Evolutionary conservation across 1,140 invertebrate genomes (phyloP).

Genomic region (Magallana ariakensis): DNA sequence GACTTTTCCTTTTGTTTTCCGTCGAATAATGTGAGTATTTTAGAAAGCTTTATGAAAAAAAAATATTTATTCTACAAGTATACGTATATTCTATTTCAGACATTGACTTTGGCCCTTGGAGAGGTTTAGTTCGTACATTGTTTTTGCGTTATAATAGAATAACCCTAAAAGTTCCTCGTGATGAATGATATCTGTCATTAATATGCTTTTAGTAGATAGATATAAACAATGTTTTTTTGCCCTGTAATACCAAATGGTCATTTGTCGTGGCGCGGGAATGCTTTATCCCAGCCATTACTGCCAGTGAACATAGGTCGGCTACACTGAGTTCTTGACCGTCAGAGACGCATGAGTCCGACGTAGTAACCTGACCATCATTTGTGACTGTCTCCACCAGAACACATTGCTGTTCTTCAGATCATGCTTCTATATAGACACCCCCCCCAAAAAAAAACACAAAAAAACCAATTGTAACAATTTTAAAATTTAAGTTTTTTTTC

Average conservation of each 20-base stretch:
- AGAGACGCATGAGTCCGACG: background rate
- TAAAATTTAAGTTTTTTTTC: too few relatives aligned
- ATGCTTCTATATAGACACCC: too few relatives aligned
- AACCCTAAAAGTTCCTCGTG: background rate
- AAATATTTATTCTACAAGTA: too few relatives aligned
- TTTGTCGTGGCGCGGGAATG: background rate
- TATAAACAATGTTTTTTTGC: background rate
- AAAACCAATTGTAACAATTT: too few relatives aligned
- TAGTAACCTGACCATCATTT: background rate
- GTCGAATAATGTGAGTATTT: conserved; percentile 27
- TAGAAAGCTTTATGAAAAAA: too few relatives aligned
- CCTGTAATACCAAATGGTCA: background rate
- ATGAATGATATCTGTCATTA: conserved; percentile 16
- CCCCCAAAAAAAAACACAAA: too few relatives aligned
- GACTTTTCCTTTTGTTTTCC: background rate
- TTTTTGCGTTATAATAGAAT: too few relatives aligned
- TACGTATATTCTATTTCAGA: too few relatives aligned
- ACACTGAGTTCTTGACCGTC: background rate
- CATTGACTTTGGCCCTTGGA: too few relatives aligned
- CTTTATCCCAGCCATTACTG: background rate
- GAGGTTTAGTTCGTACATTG: too few relatives aligned
- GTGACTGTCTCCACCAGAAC: background rate
- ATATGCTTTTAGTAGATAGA: conserved; percentile 22
- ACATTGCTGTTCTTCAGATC: too few relatives aligned
- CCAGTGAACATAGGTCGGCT: background rate